Evolutionary conservation across 2,888 invertebrate species (phyloP), one percentile per base, ranked within the genome.

Genomic region (Anodontia alba): DNA sequence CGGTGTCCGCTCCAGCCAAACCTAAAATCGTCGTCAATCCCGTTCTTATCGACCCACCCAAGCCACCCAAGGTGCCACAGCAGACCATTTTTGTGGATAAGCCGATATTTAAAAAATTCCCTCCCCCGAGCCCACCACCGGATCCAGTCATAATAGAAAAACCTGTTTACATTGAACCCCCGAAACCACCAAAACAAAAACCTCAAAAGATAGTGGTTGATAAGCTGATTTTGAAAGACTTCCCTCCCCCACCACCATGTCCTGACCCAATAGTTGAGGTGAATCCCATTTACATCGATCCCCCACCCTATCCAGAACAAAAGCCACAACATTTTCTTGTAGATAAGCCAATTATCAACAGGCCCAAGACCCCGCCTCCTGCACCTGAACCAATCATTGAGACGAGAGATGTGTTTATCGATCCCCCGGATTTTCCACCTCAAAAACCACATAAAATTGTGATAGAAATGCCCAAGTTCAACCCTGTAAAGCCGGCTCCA

Each of bases 71-170:
- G 36, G 75, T 81, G 8, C 73, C 79, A 54, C 78, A 73, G 29
- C 84, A 77, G 42, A 54, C 68, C 1, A 84, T 84, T n/a, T 73
- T 75, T 49, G 84, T 84, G 3, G 84, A 84, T 46, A 77, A 73
- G 38, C 84, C 84, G 1, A 70, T 84, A 7, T 80, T 84, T 33
- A 78, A 78, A 36, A 75, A 78, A 31, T 69, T 81, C 20, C 69
- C 74, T 15, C 57, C 79, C 12, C 78, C 78, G 75, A 72, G 77
- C 15, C 70, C 70, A 3, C 81, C 77, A 7, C 82, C 84, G 0
- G 31, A 72, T 17, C 84, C 84, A 7, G 62, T 73, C 3, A 67
- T 84, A 7, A 70, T 82, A 31, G 81, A 81, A 29, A 51, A 71
- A n/a, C 73, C 75, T 10, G 73, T 79, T 20, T 23, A 62, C 23